Percentiles rank a stretch among this genome's conserved stretches.
phyloP scores from a whole-genome alignment of 2,113 vertebrate species.

The Pavo muticus region DNA sequence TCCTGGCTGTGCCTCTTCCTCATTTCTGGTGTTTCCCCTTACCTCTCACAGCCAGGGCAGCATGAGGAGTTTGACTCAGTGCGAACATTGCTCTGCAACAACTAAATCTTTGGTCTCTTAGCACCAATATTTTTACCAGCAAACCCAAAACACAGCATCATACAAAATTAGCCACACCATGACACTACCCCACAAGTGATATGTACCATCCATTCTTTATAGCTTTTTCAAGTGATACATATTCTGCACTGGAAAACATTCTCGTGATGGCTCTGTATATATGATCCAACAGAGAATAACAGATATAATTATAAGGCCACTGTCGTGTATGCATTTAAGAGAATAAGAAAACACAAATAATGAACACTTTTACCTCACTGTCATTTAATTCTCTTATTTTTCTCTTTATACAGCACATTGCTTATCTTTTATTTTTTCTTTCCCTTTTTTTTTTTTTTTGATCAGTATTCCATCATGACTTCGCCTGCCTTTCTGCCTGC shows the following conservation, averaged over 20 bases:
- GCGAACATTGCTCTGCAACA: too few species aligned
- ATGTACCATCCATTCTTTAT: not conserved
- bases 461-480: not conserved
- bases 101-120: too few species aligned
- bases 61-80: too few species aligned
- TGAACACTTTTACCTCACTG: not conserved
- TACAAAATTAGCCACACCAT: too few species aligned
- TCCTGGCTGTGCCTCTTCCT: too few species aligned
- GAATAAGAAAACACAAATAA: not conserved
- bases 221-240: not conserved
- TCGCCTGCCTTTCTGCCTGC: too few species aligned
- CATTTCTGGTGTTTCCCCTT: too few species aligned
- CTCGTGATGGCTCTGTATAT: fast-evolving
- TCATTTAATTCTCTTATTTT: not conserved
- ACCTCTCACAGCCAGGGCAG: too few species aligned
- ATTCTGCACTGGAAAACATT: not conserved
- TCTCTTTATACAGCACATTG: not conserved
- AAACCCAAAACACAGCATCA: too few species aligned
- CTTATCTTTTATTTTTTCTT: not conserved
- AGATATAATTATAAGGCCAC: not conserved
- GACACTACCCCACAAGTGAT: not conserved
- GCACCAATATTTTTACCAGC: too few species aligned
- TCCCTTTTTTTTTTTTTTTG: not conserved
- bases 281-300: not conserved
- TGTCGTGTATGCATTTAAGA: fast-evolving